phyloP scores from a whole-genome alignment of 2,113 vertebrate genomes.

The Chiloscyllium plagiosum region DNA sequence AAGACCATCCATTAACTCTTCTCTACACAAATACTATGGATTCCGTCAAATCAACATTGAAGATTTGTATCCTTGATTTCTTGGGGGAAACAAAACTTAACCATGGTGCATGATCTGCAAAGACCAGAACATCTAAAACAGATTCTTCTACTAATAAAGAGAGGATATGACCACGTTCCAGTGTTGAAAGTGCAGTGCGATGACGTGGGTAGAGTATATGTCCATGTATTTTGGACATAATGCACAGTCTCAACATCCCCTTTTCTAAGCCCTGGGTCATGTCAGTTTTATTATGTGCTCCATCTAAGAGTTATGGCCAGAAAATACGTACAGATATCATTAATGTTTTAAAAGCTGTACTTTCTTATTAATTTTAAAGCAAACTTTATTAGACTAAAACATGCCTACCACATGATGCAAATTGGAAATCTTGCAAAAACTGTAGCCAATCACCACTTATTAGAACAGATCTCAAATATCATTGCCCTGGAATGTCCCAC shows the following conservation, averaged over 20 bases:
- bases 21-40: background rate
- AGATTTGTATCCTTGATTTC: background rate
- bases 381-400: too few species aligned
- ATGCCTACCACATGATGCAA: too few species aligned
- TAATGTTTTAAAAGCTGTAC: too few species aligned
- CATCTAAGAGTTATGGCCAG: too few species aligned
- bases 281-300: background rate
- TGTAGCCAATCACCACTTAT: too few species aligned
- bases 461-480: too few species aligned
- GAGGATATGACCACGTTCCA: background rate
- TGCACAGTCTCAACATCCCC: background rate
- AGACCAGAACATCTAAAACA: background rate
- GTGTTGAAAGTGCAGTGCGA: background rate
- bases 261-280: background rate
- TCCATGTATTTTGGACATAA: background rate
- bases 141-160: background rate
- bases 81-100: background rate
- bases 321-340: too few species aligned
- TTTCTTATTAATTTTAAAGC: too few species aligned
- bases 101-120: background rate
- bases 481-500: too few species aligned
- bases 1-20: background rate
- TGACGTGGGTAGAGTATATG: background rate
- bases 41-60: background rate
- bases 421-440: too few species aligned